Evolutionary conservation across 2,888 invertebrate genomes (phyloP), one percentile per base, ranked within the genome.

Genomic region (Nemotelus pantherinus): DNA sequence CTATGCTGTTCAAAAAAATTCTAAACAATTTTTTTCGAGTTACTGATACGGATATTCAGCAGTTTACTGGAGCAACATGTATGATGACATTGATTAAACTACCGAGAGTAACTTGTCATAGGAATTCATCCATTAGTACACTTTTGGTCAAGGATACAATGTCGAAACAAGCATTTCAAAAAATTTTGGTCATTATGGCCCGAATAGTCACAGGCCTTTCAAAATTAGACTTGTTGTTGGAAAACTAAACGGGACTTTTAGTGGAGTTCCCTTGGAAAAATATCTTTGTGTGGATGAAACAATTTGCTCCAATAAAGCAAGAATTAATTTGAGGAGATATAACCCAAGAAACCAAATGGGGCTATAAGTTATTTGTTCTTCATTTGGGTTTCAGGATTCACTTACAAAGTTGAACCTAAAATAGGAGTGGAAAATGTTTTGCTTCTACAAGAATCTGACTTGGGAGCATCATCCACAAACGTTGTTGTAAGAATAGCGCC

Each of bases 291-390:
- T 83, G 2, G 83, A 85, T 74, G 82, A 84, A 77, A 82, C 83
- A 70, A 83, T 83, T 58, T 82, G 82, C 65, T 82, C 82, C 64
- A 83, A 82, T 4, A 82, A 83, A 80, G 81, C 81, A 43, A 67
- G 80, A 64, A 80, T 81, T 77, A 80, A 58, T 45, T 77, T 84
- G 78, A 84, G 84, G 78, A 81, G 82, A 77, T 86, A 85, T 76
- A 82, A 82, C 50, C 63, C 74, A 47, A 67, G 39, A 81, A 81
- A 70, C 80, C 80, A 81, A 81, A 76, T 80, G 79, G 78, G 80
- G 80, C 5, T 80, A 71, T 70, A 81, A 80, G 48, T 55, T 80
- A n/a, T 81, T 80, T 76, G 75, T 81, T 7, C 77, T 80, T n/a
- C 7, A 76, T 76, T 78, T 79, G 79, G 7, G 74, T 70, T 43